These are phyloP conservation scores for Tor tambroides DNA, from an alignment of 2,113 vertebrate species.

Conservation along the genomic window DNA sequence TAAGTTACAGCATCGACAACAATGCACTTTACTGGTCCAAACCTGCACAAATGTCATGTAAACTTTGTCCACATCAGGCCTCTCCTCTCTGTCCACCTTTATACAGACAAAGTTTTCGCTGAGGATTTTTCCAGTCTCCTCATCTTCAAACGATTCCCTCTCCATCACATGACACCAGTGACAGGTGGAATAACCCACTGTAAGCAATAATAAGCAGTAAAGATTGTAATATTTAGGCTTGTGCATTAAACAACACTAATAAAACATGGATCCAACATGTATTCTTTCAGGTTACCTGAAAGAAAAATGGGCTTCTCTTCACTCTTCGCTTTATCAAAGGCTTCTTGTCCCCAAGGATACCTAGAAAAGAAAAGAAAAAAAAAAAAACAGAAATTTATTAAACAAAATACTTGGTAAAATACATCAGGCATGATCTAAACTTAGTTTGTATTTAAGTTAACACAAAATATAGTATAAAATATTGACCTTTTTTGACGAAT, in stretches of 20 bases:
- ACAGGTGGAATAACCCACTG: constrained; percentile 96
- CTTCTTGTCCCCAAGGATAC: too few relatives aligned
- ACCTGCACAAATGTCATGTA: constrained; percentile 98
- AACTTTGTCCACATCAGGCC: constrained; percentile 93
- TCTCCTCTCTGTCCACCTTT: constrained; percentile 93
- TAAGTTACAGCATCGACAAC: background rate
- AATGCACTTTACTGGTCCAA: background rate
- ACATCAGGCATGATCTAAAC: too few relatives aligned
- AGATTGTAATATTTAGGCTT: background rate
- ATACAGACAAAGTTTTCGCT: constrained; percentile 90
- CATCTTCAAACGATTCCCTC: constrained; percentile 89
- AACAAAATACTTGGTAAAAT: too few relatives aligned
- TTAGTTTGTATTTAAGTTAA: too few relatives aligned
- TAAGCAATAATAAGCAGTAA: background rate
- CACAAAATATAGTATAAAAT: too few relatives aligned
- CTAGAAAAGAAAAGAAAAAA: too few relatives aligned
- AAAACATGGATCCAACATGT: background rate
- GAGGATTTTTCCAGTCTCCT: constrained; percentile 86
- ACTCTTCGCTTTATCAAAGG: too few relatives aligned
- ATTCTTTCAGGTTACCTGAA: constrained; percentile 78
- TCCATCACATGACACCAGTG: constrained; percentile 99
- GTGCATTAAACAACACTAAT: background rate
- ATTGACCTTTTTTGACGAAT: too few relatives aligned
- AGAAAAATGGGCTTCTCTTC: constrained; percentile 58
- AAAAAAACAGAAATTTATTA: too few relatives aligned